Conservation (phyloP, 2,888 invertebrate genomes). For the Phalera bucephala region DNA sequence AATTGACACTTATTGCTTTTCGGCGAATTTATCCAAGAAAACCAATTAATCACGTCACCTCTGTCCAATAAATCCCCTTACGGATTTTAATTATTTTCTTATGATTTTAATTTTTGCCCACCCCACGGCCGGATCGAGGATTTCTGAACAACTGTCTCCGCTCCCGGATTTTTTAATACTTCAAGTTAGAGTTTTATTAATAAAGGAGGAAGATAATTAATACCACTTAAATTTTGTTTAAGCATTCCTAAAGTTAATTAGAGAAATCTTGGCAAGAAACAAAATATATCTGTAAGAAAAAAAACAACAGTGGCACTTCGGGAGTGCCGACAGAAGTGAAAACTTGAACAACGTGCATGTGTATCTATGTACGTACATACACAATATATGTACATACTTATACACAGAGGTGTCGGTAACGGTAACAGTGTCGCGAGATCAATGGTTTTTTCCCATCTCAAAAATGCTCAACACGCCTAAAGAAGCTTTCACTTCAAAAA, state of each 20-base stretch:
- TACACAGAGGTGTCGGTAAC: too few relatives aligned
- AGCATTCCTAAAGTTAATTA: conserved; percentile 72
- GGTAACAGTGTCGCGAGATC: too few relatives aligned
- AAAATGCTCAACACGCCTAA: too few relatives aligned
- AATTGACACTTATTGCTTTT: conserved; percentile 82
- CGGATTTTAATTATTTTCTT: conserved; percentile 83
- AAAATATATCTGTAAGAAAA: too few relatives aligned
- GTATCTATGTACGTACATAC: too few relatives aligned
- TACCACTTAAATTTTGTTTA: conserved; percentile 83
- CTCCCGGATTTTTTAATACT: conserved; percentile 60
- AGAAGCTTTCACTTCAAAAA: too few relatives aligned
- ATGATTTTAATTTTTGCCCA: conserved; percentile 79
- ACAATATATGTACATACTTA: too few relatives aligned
- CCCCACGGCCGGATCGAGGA: conserved; percentile 43
- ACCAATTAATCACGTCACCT: conserved; percentile 80
- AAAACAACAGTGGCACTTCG: too few relatives aligned
- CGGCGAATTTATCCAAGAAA: conserved; percentile 62
- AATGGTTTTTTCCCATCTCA: too few relatives aligned
- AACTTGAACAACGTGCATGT: too few relatives aligned
- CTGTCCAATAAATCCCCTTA: conserved; percentile 81
- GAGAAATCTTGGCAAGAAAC: conserved; percentile 50
- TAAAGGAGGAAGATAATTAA: conserved; percentile 80
- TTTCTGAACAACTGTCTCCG: conserved; percentile 62
- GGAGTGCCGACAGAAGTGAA: too few relatives aligned
- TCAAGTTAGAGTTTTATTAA: conserved; percentile 74